Evolutionary conservation across 2,113 vertebrate genomes (phyloP), one percentile per base, ranked within the genome.

Genomic region (Cebus imitator): DNA sequence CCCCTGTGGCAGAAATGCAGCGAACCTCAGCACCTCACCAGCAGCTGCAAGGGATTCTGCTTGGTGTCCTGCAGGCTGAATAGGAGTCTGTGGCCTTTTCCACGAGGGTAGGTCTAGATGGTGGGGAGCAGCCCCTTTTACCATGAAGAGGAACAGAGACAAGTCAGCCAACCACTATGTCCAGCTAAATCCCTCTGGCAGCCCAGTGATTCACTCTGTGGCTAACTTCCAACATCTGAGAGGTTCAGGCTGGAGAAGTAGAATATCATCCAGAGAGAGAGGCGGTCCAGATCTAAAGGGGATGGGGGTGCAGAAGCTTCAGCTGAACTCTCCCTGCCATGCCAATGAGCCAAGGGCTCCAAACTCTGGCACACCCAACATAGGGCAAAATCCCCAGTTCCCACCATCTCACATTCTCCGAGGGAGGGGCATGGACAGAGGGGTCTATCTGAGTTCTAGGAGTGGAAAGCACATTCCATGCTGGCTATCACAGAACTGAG

Each of bases 131-230:
- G 16, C 45, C 30, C 25, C 45, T 32, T 7, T 48, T 17, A 11
- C 27, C 17, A 35, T 23, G 35, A 23, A 23, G 64, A 72, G 61
- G 27, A 35, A 37, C 3, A 57, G 84, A 83, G 48, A 40, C 1
- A 8, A 0, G 0, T 50, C 3, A 21, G 66, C 58, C 35, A n/a
- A 27, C 40, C 57, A 52, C 45, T 8, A 8, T 1, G 5, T 4
- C 5, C 32, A 2, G 37, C 20, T n/a, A 45, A 43, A 37, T 72
- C 30, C 25, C 45, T 86, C 23, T 1, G 3, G 0, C 48, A 64
- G 79, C 45, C 37, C 61, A 55, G 23, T 7, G 52, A 72, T 45
- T 21, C 23, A 52, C 58, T 55, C 80, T 64, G 27, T 2, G 79
- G 91, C 6, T 58, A 23, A 52, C 40, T 30, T n/a, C 20, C 3